Evolutionary conservation across 2,888 invertebrate species (phyloP), one percentile per base, ranked within the genome.

Genomic region (Neoaliturus tenellus): DNA sequence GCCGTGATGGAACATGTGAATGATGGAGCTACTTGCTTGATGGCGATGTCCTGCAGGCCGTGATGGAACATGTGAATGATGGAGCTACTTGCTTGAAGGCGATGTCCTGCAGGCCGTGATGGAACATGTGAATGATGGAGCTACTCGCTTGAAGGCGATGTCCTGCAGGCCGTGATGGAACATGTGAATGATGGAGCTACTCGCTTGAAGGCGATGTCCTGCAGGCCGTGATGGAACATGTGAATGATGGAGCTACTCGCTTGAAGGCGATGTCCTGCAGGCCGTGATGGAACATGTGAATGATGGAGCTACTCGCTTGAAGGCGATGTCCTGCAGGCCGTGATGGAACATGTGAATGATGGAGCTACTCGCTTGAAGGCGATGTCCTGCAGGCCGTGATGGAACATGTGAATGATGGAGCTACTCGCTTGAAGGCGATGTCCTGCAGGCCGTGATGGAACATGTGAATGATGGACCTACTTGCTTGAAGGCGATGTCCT

Each of bases 401-500:
- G 62, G 62, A 14, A 62, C 62, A 62, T 62, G 31, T 62, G 62
- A 17, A 28, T 62, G 5, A 62, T n/a, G n/a, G n/a, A 23, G 51
- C 20, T 62, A 62, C 62, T 62, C 31, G 62, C 62, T 62, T 62
- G 62, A 62, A 62, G 31, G 62, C 62, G 28, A 62, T 62, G 31
- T 62, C 62, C 62, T 62, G 62, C 3, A 62, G 62, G 8, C 62
- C 28, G 17, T 62, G 62, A 31, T 62, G 62, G 62, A 14, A 62
- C 62, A 62, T 62, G 31, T 62, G 62, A 17, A 28, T 62, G 5
- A 62, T n/a, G n/a, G n/a, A n/a, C n/a, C 20, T 62, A 62, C 62
- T 62, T 62, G 62, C 62, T 62, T 62, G 62, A 62, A 62, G 31
- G 62, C 62, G 28, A 62, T 62, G 31, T 62, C 62, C 62, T 62